Evolutionary conservation across 64 coral and sea anemone genomes (phyloP).

Genomic region (Dendronephthya gigantea): DNA sequence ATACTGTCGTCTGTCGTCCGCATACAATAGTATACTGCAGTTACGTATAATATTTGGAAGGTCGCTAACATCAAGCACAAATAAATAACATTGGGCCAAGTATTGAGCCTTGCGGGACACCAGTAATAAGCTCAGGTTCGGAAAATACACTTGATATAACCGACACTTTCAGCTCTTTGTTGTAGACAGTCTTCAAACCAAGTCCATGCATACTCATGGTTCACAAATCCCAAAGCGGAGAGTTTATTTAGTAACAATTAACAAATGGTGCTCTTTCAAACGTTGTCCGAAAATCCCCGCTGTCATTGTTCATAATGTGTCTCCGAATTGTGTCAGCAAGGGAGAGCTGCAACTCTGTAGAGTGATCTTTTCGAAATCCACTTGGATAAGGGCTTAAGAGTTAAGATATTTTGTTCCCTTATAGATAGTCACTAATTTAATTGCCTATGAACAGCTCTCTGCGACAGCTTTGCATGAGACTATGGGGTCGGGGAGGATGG

Average conservation of each 20-base stretch:
- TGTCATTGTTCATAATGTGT: slow-evolving; percentile 20
- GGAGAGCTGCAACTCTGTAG: slow-evolving; percentile 2
- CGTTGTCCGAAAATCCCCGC: slow-evolving; percentile 17
- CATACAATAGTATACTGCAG: slow-evolving; percentile 2
- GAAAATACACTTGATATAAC: too few relatives aligned
- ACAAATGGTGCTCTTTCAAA: slow-evolving; percentile 2
- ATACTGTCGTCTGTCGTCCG: not conserved
- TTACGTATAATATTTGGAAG: not conserved
- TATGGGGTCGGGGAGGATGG: not conserved
- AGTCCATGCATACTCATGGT: too few relatives aligned
- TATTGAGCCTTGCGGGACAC: not conserved
- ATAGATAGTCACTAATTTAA: not conserved
- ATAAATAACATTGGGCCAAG: not conserved
- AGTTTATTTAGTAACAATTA: not conserved
- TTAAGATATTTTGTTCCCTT: not conserved
- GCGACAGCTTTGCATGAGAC: not conserved
- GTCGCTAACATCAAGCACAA: not conserved
- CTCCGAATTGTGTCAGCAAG: slow-evolving; percentile 23
- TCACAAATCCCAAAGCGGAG: too few relatives aligned
- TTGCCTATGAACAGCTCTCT: too few relatives aligned
- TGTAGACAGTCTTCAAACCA: slow-evolving; percentile 29
- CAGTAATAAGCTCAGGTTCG: not conserved
- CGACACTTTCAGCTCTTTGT: too few relatives aligned
- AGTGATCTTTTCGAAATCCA: not conserved
- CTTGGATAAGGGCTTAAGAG: not conserved